phyloP scores from a whole-genome alignment of 2,888 invertebrate species.

The Tetropium fuscum region DNA sequence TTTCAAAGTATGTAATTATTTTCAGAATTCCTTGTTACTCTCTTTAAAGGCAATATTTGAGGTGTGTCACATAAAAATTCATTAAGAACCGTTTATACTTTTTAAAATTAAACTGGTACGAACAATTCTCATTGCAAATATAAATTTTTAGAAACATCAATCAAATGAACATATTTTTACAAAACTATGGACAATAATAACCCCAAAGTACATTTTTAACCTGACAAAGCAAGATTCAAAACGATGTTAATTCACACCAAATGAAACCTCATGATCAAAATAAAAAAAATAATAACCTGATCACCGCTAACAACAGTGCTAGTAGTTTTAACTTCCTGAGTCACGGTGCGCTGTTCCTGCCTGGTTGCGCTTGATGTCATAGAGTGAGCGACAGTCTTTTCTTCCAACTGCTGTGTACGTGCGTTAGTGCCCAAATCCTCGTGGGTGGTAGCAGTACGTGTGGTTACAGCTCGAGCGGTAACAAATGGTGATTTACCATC shows the following conservation, averaged over 20 bases:
- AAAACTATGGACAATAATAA: too few species aligned
- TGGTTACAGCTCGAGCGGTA: constrained; percentile 89
- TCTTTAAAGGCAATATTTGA: too few species aligned
- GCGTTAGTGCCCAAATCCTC: constrained; percentile 92
- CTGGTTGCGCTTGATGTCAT: constrained; percentile 89
- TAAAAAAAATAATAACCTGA: constrained; percentile 69
- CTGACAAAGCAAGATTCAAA: too few species aligned
- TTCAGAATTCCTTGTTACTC: too few species aligned
- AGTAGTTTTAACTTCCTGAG: constrained; percentile 91
- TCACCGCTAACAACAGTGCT: constrained; percentile 87
- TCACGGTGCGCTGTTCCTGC: constrained; percentile 91
- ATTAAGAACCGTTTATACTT: too few species aligned
- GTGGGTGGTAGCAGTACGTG: constrained; percentile 89
- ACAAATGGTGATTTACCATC: constrained; percentile 85
- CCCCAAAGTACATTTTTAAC: too few species aligned
- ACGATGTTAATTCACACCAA: constrained; percentile 22
- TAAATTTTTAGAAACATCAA: too few species aligned
- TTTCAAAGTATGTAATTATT: too few species aligned
- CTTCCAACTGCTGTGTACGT: constrained; percentile 89
- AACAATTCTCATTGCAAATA: too few species aligned
- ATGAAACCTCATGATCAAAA: constrained; percentile 1
- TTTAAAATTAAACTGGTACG: too few species aligned
- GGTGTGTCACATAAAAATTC: too few species aligned
- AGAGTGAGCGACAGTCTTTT: constrained; percentile 92
- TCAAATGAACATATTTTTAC: too few species aligned